Percentiles rank a stretch among this genome's conserved stretches.
Evolutionary conservation across 2,888 invertebrate genomes (phyloP).

Genomic region (Mimas tiliae): DNA sequence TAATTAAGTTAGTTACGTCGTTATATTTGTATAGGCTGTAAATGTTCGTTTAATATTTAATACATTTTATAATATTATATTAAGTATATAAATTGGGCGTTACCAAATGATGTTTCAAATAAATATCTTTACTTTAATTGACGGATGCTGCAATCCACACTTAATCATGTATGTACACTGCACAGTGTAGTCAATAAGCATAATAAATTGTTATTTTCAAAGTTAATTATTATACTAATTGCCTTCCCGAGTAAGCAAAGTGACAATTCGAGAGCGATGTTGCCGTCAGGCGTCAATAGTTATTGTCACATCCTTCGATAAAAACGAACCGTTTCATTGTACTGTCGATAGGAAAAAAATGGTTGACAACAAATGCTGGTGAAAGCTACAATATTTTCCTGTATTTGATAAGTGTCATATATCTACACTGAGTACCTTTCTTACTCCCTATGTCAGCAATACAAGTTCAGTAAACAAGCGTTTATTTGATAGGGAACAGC

Average conservation of each 20-base stretch:
- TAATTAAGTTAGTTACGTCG: too few species aligned
- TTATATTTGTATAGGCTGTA: too few species aligned
- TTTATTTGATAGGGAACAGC: background rate
- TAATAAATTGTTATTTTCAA: background rate
- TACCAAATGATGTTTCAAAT: too few species aligned
- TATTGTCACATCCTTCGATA: background rate
- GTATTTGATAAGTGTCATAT: constrained; percentile 14
- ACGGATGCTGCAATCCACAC: too few species aligned
- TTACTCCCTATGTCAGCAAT: constrained; percentile 3
- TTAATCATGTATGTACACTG: too few species aligned
- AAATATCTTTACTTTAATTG: too few species aligned
- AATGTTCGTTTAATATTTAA: too few species aligned
- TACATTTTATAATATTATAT: too few species aligned
- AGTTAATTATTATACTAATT: constrained; percentile 1
- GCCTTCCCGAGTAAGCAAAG: background rate
- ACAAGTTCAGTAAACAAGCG: constrained; percentile 4
- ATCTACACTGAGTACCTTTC: background rate
- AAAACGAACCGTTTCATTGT: background rate
- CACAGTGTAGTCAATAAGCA: too few species aligned
- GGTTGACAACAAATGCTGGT: background rate
- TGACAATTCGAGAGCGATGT: background rate
- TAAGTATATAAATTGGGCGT: too few species aligned
- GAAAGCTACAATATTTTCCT: constrained; percentile 4
- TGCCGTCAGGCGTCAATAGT: background rate
- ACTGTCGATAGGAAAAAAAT: constrained; percentile 5